Evolutionary conservation across 2,113 vertebrate species (phyloP).

Genomic region (Tonatia bakeri): DNA sequence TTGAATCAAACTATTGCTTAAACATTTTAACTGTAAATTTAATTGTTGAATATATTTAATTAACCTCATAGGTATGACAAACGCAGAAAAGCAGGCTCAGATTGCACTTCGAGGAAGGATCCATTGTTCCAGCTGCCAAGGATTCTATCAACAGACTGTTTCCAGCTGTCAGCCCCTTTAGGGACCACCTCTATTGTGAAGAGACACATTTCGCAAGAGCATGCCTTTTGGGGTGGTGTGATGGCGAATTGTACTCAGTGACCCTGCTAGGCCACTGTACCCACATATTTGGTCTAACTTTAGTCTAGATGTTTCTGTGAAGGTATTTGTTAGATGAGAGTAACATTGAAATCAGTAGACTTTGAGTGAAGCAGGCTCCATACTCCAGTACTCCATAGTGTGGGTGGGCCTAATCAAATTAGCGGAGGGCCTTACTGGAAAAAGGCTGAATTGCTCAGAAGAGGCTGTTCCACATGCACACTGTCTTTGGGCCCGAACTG

Average conservation of each 20-base stretch:
- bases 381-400: background rate
- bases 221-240: background rate
- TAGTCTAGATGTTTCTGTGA: background rate
- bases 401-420: background rate
- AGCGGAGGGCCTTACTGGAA: background rate
- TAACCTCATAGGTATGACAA: background rate
- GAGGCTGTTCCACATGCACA: fast-evolving
- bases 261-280: background rate
- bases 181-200: background rate
- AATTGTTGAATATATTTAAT: background rate
- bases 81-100: background rate
- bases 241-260: background rate
- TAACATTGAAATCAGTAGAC: background rate
- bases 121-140: background rate
- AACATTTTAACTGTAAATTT: background rate
- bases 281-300: background rate
- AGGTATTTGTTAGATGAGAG: background rate
- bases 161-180: background rate
- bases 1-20: background rate
- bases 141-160: background rate
- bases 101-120: background rate
- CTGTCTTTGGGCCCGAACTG: background rate
- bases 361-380: background rate
- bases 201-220: background rate
- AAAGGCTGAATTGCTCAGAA: fast-evolving